phyloP scores from a whole-genome alignment of 2,113 vertebrate genomes.

The Elaphurus davidianus region DNA sequence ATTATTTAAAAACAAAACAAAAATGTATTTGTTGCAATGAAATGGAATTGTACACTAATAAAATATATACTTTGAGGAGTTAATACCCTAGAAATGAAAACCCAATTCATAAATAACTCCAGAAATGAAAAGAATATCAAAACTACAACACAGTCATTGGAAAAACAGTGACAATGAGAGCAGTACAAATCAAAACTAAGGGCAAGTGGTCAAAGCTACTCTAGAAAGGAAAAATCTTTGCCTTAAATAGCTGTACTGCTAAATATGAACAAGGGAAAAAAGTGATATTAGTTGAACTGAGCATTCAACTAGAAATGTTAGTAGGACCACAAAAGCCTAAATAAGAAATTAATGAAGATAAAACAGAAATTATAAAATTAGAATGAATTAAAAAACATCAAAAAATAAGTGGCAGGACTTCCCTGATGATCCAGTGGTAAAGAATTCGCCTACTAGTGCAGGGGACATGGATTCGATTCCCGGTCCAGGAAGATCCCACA shows the following conservation, averaged over 20 bases:
- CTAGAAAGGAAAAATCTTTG: background rate
- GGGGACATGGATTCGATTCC: background rate
- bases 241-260: background rate
- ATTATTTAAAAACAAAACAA: background rate
- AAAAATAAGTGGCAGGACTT: background rate
- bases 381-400: background rate
- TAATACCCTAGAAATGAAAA: conserved; percentile 23
- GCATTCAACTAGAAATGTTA: background rate
- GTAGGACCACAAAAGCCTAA: background rate
- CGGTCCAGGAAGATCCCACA: background rate
- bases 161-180: background rate
- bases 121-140: background rate
- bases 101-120: background rate
- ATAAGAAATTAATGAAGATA: background rate
- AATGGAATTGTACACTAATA: background rate
- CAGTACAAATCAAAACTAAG: background rate
- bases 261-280: background rate
- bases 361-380: background rate
- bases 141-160: background rate
- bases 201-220: background rate
- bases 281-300: background rate
- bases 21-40: background rate
- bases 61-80: background rate
- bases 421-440: background rate
- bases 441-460: background rate